Base-by-base conservation (phyloP, 2,113 vertebrate species). In the Actenoides lindsayi region DNA sequence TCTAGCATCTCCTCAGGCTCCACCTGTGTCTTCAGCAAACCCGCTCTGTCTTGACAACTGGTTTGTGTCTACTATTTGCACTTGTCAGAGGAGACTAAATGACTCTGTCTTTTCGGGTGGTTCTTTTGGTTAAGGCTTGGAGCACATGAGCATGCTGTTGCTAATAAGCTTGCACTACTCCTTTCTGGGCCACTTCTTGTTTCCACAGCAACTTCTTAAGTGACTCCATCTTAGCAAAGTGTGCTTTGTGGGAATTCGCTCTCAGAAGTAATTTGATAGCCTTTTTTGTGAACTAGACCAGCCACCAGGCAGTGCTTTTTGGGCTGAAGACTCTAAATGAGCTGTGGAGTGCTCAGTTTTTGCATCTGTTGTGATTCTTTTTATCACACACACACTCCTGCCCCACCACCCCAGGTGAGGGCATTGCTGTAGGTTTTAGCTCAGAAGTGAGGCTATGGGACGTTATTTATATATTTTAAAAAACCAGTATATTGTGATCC, bases 181-280 rank as follows among this genome's bases (percentile, higher is more conserved):
- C 56, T 83, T 35, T 83, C 24, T 48, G n/a, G 37, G 23, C 31
- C 60, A 67, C 90, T 80, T 69, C 83, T 53, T 57, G 24, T 91
- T 96, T 91, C 75, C 46, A 70, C 13, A 4, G 31, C n/a, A 87
- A 6, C 41, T 94, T 78, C 68, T 82, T 82, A 76, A 53, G 15
- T 94, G 39, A 62, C 86, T 95, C 81, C 60, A 27, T 95, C 94
- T 92, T 92, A 87, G 89, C 79, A 87, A 93, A 91, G 31, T 83
- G 41, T 50, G 80, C 81, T 63, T 90, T 86, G 46, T 87, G 90
- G 92, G 93, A 89, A 65, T 85, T 96, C 2, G 0, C 78, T 69
- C 18, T 87, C 73, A 85, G 83, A 67, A 93, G 62, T 84, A 69
- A 51, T 85, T 24, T 83, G 41, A 41, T 85, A 44, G 54, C n/a